A percentile compares a stretch with the other conserved stretches of the same genome.
Conservation (phyloP, 2,797 vertebrate species). For the Lophotriccus pileatus region DNA sequence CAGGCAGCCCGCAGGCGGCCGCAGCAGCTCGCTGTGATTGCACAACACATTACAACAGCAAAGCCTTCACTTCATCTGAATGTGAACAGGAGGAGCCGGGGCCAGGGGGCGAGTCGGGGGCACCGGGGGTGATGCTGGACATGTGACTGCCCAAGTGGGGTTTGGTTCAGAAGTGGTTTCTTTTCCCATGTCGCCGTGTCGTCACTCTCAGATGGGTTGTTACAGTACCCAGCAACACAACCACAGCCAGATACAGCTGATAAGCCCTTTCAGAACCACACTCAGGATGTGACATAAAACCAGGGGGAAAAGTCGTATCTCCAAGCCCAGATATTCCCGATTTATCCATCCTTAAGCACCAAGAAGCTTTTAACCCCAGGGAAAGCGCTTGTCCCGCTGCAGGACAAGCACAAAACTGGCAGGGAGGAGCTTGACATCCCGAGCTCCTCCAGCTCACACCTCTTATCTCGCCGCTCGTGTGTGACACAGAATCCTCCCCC, state of each 20-base stretch:
- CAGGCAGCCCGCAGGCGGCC: neutral
- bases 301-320: fast-evolving
- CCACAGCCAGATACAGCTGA: neutral
- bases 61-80: neutral
- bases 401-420: neutral
- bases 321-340: neutral
- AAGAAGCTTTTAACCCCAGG: neutral
- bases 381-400: fast-evolving
- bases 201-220: neutral
- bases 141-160: neutral
- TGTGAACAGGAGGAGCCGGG: neutral
- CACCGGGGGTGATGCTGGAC: neutral
- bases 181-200: fast-evolving
- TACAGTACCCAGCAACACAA: neutral
- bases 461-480: neutral
- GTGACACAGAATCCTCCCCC: neutral
- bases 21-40: neutral
- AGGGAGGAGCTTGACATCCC: neutral
- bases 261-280: neutral
- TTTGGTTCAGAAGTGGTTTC: neutral
- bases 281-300: neutral
- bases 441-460: neutral
- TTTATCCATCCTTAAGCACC: neutral
- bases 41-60: neutral
- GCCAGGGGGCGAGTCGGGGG: neutral